Evolutionary conservation across 2,113 vertebrate species (phyloP), one percentile per base, ranked within the genome.

Genomic region (Mormyrus iriodes): DNA sequence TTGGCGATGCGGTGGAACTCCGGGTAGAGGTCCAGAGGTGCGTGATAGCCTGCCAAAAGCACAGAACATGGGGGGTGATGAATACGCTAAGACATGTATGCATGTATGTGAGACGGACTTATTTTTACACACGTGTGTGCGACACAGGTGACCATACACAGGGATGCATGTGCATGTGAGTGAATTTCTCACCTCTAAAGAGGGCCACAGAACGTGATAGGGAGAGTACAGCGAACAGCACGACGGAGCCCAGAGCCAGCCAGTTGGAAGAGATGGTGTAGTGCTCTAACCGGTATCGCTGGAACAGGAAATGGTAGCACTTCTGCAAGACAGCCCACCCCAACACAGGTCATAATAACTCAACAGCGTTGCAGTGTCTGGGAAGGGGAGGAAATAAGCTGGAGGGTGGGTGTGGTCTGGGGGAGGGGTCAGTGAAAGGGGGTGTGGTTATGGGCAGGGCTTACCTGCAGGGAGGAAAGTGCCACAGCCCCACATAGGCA

Each of bases 291-390:
- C 98, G 96, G 91, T 99, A 98, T 15, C 98, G 96, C 92, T 99
- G 98, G 95, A 99, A 99, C 90, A 98, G 91, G 94, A 98, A 99
- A 94, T 99, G 98, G 95, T 99, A 99, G 92, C 98, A 99, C 95
- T 99, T 99, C 98, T 99, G 95, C 89, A 89, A 90, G 4, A 93
- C 53, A 89, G 82, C 92, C 51, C 10, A 27, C 17, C 24, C 3
- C n/a, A 85, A 49, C 65, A 79, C 15, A 51, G 48, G 69, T 55
- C 49, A 35, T 10, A 3, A 44, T 17, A 15, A 52, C 27, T 19
- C 15, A 0, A 24, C 12, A 17, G 12, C 0, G 12, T 39, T 4
- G 17, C 9, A 42, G 52, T 69, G 87, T 46, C 44, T 24, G 6
- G 24, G 44, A 48, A 84, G 24, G 19, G 82, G 82, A 84, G 9